Evolutionary conservation across 2,888 invertebrate genomes (phyloP).

Genomic region (Drosophila antonietae): DNA sequence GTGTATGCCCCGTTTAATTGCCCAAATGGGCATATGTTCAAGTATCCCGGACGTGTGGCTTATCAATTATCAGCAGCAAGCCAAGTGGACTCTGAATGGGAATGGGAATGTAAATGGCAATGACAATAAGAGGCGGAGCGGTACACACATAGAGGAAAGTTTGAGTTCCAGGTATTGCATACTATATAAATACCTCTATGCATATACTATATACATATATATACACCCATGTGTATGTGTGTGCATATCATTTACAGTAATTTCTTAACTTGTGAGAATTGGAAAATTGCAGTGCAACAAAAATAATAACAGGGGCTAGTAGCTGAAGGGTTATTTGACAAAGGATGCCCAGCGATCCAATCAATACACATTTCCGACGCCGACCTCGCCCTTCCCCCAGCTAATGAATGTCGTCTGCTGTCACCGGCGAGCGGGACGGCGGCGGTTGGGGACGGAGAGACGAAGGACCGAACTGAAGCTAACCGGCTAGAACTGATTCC

Average conservation of each 20-base stretch:
- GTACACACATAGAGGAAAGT: conserved; percentile 7
- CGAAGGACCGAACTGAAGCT: conserved; percentile 12
- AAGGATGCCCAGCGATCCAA: conserved; percentile 16
- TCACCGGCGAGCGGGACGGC: not conserved
- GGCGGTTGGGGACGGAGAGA: not conserved
- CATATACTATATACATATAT: not conserved
- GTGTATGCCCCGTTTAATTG: conserved; percentile 30
- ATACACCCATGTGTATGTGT: not conserved
- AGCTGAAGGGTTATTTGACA: conserved; percentile 1
- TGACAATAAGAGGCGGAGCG: not conserved
- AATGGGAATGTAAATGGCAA: not conserved
- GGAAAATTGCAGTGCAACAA: not conserved
- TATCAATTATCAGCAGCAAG: conserved; percentile 48
- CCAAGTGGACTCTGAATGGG: conserved; percentile 1
- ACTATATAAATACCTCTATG: not conserved
- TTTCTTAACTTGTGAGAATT: conserved; percentile 2
- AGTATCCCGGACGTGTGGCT: conserved; percentile 48
- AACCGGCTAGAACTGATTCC: conserved; percentile 37
- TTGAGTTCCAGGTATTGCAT: conserved; percentile 15
- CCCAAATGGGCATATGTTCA: conserved; percentile 53
- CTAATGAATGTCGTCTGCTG: conserved; percentile 5
- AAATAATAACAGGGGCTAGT: not conserved
- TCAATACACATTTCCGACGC: conserved; percentile 22
- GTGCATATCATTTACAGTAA: conserved; percentile 8
- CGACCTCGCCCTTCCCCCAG: conserved; percentile 4